Conservation (phyloP, 1,140 invertebrate species). For the Euura lappo region DNA sequence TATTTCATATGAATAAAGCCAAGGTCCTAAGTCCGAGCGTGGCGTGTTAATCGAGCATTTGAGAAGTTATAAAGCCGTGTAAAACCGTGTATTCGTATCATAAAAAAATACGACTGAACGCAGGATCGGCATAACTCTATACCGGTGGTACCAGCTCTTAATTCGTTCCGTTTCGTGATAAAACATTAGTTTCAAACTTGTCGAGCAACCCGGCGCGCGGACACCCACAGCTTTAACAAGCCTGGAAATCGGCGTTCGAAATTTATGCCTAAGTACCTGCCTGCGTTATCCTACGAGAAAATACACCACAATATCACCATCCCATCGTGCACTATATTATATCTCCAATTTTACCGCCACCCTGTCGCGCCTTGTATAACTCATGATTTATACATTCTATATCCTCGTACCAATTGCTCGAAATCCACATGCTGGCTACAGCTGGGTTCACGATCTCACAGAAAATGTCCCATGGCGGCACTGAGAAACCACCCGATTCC, state of each 20-base stretch:
- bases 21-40: background rate
- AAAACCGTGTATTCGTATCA: background rate
- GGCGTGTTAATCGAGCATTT: slow-evolving; percentile 4
- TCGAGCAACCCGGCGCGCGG: slow-evolving; percentile 23
- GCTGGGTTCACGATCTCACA: no score
- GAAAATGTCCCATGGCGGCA: no score
- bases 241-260: slow-evolving; percentile 20
- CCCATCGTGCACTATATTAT: slow-evolving; percentile 13
- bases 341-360: no score
- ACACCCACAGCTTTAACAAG: slow-evolving; percentile 45
- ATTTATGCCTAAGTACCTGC: background rate
- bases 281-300: slow-evolving; percentile 18
- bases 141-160: slow-evolving; percentile 32
- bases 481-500: no score
- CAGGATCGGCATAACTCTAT: background rate
- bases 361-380: no score
- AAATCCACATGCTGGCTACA: no score
- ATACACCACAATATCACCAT: slow-evolving; percentile 18
- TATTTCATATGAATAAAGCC: background rate
- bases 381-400: no score
- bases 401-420: no score
- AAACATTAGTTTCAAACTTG: slow-evolving; percentile 47
- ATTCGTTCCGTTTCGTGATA: slow-evolving; percentile 40
- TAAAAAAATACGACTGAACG: background rate
- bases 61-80: background rate